These are phyloP conservation scores for Hyposoter didymator DNA, from an alignment of 2,888 invertebrate genomes.

Conservation along the genomic window DNA sequence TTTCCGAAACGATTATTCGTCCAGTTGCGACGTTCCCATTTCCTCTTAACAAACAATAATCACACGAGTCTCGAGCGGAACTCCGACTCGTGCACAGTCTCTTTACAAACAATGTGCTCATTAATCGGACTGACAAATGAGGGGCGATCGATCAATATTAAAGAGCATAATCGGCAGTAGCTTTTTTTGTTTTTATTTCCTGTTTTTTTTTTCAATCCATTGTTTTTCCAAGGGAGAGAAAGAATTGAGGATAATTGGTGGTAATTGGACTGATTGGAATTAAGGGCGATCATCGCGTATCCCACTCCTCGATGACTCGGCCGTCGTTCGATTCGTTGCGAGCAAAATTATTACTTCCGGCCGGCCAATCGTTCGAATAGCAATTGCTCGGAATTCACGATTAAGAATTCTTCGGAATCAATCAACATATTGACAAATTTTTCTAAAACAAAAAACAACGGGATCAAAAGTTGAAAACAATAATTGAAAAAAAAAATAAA, in stretches of 20 bases:
- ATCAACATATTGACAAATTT: background rate
- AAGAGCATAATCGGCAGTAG: slow-evolving; percentile 35
- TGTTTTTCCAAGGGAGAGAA: slow-evolving; percentile 34
- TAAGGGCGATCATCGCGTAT: slow-evolving; percentile 61
- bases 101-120: slow-evolving; percentile 47
- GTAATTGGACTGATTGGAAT: slow-evolving; percentile 58
- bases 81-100: slow-evolving; percentile 17
- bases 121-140: slow-evolving; percentile 22
- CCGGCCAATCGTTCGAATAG: background rate
- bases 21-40: slow-evolving; percentile 50
- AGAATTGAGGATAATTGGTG: slow-evolving; percentile 60
- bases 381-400: background rate
- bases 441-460: background rate
- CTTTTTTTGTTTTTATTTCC: background rate
- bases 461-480: background rate
- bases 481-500: background rate
- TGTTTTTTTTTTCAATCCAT: background rate
- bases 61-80: slow-evolving; percentile 31
- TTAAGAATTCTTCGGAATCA: background rate
- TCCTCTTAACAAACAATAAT: slow-evolving; percentile 45
- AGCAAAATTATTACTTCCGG: slow-evolving; percentile 38
- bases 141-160: slow-evolving; percentile 44
- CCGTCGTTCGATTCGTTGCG: slow-evolving; percentile 25
- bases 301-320: slow-evolving; percentile 58
- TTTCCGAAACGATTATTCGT: slow-evolving; percentile 22